Base-by-base conservation (phyloP, 64 coral and sea anemone genomes). In the Actinia equina region DNA sequence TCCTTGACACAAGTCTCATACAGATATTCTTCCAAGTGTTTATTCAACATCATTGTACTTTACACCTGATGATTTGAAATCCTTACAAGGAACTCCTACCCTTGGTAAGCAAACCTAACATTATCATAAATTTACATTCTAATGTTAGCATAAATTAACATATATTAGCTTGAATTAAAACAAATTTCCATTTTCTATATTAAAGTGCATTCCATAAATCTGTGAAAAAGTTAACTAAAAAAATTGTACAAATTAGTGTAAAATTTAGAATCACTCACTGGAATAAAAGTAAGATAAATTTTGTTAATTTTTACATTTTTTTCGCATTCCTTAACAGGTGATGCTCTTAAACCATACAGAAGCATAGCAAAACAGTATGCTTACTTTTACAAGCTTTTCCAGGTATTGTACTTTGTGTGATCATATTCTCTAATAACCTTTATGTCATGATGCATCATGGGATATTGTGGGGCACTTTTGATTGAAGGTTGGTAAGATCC, bases 291-390 rank as follows among this genome's bases (percentile, higher is more conserved):
- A 37, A 37, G 30, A 37, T 37, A 37, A 37, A 37, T 37, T 37
- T 0, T 37, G 30, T 37, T 49, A 49, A 49, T 49, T 49, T 49
- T 49, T 49, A 4, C 0, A 9, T 69, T 67, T 19, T 26, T 74
- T 71, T 11, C 25, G 19, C 22, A 74, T 30, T 90, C 77, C 6
- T 2, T 57, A 12, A 59, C 44, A 98, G 95, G 89, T 79, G 92
- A 94, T 83, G 89, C 92, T 51, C 76, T 98, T 16, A 98, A 94
- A 30, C 83, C 91, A 15, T 98, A 94, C 88, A 86, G 92, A 89
- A 98, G 89, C 79, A 98, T 98, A 70, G 89, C 95, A 65, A 90
- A 92, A 22, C 95, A 98, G 25, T 98, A 98, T 83, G 89, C 95
- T 12, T 98, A 98, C 56, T 91, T 98, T 67, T 89, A 94, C 79